Conservation (phyloP, 2,797 vertebrate species). For the Acrossocheilus wenchowensis region DNA sequence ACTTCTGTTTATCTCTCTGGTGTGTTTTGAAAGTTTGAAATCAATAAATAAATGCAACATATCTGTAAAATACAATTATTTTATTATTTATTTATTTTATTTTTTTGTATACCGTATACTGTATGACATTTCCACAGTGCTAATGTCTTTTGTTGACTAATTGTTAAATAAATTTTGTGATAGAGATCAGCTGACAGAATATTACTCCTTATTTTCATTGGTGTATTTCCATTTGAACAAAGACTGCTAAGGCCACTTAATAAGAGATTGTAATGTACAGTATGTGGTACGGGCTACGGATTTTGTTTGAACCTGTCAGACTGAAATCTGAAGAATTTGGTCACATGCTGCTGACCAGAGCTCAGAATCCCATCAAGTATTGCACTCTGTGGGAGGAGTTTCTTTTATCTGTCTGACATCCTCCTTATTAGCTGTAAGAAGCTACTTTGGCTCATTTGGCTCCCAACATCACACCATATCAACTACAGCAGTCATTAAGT, state of each 20-base stretch:
- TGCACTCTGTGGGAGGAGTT: neutral
- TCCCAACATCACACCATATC: neutral
- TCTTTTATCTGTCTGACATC: neutral
- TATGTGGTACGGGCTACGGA: neutral
- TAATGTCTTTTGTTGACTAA: neutral
- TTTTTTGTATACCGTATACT: neutral
- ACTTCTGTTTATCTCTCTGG: neutral
- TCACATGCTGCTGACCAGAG: neutral
- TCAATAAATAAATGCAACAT: neutral
- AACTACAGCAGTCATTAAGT: neutral
- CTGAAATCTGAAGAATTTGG: neutral
- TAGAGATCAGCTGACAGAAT: neutral
- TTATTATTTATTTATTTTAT: too few relatives aligned
- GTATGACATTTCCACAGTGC: neutral
- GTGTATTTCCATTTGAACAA: neutral
- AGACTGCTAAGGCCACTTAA: neutral
- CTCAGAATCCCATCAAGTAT: neutral
- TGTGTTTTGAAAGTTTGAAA: neutral
- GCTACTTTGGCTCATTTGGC: neutral
- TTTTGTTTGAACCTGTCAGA: neutral
- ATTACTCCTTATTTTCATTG: neutral
- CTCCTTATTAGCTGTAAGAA: neutral
- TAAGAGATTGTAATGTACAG: too few relatives aligned
- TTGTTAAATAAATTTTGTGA: neutral
- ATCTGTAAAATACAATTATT: neutral